phyloP scores from a whole-genome alignment of 2,888 invertebrate species.

The Dioctria rufipes region DNA sequence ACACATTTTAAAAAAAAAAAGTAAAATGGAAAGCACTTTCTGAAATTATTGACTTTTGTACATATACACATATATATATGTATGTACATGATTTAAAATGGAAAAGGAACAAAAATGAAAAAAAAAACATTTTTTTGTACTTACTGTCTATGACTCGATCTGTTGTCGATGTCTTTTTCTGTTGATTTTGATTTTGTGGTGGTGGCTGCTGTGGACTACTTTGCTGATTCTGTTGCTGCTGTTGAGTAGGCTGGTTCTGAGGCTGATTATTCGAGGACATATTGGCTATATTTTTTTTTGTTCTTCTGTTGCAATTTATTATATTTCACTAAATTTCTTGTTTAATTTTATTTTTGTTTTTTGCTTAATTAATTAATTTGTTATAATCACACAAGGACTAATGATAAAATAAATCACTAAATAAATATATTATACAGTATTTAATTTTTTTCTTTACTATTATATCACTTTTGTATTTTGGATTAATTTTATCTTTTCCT shows the following conservation, averaged over 20 bases:
- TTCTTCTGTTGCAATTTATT: neutral
- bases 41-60: too few species aligned
- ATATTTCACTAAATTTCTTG: neutral
- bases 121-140: neutral
- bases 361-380: neutral
- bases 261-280: constrained; percentile 54
- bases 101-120: neutral
- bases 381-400: neutral
- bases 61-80: too few species aligned
- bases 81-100: too few species aligned
- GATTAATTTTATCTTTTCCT: neutral
- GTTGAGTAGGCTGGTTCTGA: constrained; percentile 61
- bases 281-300: neutral
- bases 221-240: constrained; percentile 66
- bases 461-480: neutral
- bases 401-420: neutral
- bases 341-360: neutral
- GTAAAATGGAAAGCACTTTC: too few species aligned
- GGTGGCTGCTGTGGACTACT: constrained; percentile 62
- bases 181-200: constrained; percentile 48
- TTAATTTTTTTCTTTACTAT: neutral
- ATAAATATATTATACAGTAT: neutral
- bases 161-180: constrained; percentile 52
- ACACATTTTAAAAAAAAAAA: too few species aligned
- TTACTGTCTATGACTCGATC: constrained; percentile 53